Evolutionary conservation across 2,888 invertebrate species (phyloP).

Genomic region (Habrosyne pyritoides): DNA sequence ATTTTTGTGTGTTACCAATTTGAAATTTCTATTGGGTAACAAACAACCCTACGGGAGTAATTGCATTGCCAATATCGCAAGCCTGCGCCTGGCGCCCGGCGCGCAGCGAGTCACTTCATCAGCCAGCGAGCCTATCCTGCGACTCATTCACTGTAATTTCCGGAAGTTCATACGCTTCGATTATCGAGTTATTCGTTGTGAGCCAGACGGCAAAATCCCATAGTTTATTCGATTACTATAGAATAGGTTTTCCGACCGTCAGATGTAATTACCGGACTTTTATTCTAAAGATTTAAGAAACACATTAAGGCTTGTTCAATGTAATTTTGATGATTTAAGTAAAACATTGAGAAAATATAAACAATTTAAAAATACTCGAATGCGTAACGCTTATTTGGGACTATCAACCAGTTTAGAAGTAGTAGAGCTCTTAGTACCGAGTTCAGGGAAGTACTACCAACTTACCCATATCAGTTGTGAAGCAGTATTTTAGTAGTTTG

Average conservation of each 20-base stretch:
- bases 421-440: no score
- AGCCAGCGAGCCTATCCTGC: constrained; percentile 39
- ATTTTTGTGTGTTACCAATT: not conserved
- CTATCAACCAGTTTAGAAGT: not conserved
- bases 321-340: constrained; percentile 47
- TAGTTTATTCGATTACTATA: not conserved
- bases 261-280: not conserved
- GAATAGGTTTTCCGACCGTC: not conserved
- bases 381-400: constrained; percentile 27
- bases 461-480: no score
- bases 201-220: not conserved
- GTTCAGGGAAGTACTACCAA: no score
- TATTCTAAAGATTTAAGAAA: constrained; percentile 9
- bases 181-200: constrained; percentile 36
- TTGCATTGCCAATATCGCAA: constrained; percentile 52
- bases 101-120: constrained; percentile 40
- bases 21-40: constrained; percentile 31
- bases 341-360: constrained; percentile 50
- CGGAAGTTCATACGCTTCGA: constrained; percentile 55
- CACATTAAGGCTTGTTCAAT: constrained; percentile 25
- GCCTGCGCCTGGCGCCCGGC: constrained; percentile 35
- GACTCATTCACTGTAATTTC: constrained; percentile 76
- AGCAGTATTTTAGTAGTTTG: no score
- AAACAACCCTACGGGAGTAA: constrained; percentile 32
- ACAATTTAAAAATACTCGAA: constrained; percentile 50